Evolutionary conservation across 2,113 vertebrate genomes (phyloP).

Genomic region (Papio anubis): DNA sequence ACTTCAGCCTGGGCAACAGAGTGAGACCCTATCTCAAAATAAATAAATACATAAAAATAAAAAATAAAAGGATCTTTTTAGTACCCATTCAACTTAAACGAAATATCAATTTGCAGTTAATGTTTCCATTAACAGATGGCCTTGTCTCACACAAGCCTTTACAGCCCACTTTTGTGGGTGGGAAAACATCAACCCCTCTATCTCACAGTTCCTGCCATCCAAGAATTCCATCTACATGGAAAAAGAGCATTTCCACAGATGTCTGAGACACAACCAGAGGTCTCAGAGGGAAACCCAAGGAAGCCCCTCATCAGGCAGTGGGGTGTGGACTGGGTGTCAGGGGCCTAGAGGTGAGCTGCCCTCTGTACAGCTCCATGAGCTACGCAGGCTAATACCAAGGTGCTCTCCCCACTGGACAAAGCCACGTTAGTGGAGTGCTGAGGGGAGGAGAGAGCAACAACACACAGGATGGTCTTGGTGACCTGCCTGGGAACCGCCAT

Average conservation of each 20-base stretch:
- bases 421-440: too few relatives aligned
- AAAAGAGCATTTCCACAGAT: not conserved
- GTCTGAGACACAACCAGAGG: too few relatives aligned
- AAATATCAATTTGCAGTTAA: not conserved
- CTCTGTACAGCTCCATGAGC: not conserved
- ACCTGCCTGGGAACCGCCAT: not conserved
- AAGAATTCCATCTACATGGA: not conserved
- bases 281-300: not conserved
- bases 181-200: not conserved
- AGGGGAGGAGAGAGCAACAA: not conserved
- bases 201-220: not conserved
- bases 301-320: fast-evolving
- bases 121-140: not conserved
- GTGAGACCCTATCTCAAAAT: too few relatives aligned
- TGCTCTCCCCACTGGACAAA: not conserved
- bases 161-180: not conserved
- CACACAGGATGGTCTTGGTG: not conserved
- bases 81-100: not conserved
- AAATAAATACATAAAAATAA: too few relatives aligned
- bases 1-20: too few relatives aligned
- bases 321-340: not conserved
- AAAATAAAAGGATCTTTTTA: not conserved
- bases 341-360: not conserved
- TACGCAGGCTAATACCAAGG: not conserved
- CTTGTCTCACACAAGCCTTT: not conserved